Evolutionary conservation across 2,797 vertebrate species (phyloP), one percentile per base, ranked within the genome.

Genomic region (Lepus oiostolus): DNA sequence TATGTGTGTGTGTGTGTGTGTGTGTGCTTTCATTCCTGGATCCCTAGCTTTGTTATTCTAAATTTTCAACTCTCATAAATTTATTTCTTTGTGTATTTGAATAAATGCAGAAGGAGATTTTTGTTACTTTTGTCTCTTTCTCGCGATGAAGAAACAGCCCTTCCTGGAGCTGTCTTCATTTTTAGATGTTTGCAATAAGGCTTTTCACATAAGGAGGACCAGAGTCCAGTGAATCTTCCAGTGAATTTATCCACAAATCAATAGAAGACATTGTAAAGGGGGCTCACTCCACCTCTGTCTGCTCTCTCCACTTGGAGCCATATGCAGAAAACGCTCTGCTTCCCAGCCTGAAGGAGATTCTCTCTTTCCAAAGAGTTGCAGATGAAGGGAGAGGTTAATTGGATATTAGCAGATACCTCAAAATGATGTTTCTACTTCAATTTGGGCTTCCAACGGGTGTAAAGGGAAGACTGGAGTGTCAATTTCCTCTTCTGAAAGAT

Each of bases 331-430:
- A 88, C 71, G 70, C 21, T 71, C 54, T 71, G 62, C 32, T 85
- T 86, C 52, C 91, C 94, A 96, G 96, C 96, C 96, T 77, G 71
- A 83, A 97, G 96, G 96, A 96, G 90, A 92, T 82, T 93, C 52
- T 91, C 26, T 79, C 94, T 95, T 97, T 94, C 68, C 70, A 63
- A 95, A 97, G 80, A 97, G 92, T 80, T 97, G 62, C 63, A 96
- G 93, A 96, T 97, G 93, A 95, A 97, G 93, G 84, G 65, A 85
- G 77, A 96, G 97, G 97, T 96, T 97, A 97, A 97, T 97, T 62
- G 96, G 68, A 79, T 92, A 97, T 90, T 88, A 96, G 90, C 10
- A 52, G 88, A 90, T 81, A 70, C 83, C 58, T 97, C 91, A 94
- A 85, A 96, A 80, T 65, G 84, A 90, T 93, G 85, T 77, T 86